Evolutionary conservation across 2,113 vertebrate species (phyloP), one percentile per base, ranked within the genome.

Genomic region (pig (Sus scrofa)): DNA sequence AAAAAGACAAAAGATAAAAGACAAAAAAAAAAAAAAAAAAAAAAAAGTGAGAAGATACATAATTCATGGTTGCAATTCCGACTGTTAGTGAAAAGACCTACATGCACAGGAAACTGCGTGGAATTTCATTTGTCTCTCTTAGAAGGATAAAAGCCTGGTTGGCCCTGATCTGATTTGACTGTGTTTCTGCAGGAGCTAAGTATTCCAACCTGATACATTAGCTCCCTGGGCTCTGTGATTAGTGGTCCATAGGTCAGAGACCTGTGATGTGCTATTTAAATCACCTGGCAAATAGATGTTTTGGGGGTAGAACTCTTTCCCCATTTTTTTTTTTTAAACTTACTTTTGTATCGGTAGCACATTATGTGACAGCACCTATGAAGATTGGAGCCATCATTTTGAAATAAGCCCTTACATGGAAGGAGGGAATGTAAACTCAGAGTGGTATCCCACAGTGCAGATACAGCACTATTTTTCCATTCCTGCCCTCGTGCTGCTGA

Each of bases 361-460:
- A 82, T 50, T 58, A 34, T 79, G 6, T 73, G 16, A 71, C 77
- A 56, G 8, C n/a, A 60, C 44, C 13, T 39, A 14, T 18, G 22
- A 95, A 68, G 77, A 67, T 15, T 63, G 22, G 44, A 54, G 13
- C 26, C 16, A 65, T 95, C n/a, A 27, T 89, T 91, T 91, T 92
- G 71, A 34, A 96, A 95, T 44, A 93, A 94, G 19, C 82, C 58
- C 74, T 90, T 52, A 65, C 67, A 60, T 14, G n/a, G 60, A 92
- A 52, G 68, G 44, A 92, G n/a, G 27, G 54, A 75, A 91, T 81
- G 2, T 32, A 81, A 88, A 70, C 54, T 39, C 13, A 39, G 74
- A 84, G 65, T 83, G 12, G 56, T 16, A 3, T 89, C 26, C 7
- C 27, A 37, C 22, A 81, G 4, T 65, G 24, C 56, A 37, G 44